A percentile compares a stretch with the other conserved stretches of the same genome.
Evolutionary conservation across 2,888 invertebrate genomes (phyloP).

Genomic region (Xylota segnis): DNA sequence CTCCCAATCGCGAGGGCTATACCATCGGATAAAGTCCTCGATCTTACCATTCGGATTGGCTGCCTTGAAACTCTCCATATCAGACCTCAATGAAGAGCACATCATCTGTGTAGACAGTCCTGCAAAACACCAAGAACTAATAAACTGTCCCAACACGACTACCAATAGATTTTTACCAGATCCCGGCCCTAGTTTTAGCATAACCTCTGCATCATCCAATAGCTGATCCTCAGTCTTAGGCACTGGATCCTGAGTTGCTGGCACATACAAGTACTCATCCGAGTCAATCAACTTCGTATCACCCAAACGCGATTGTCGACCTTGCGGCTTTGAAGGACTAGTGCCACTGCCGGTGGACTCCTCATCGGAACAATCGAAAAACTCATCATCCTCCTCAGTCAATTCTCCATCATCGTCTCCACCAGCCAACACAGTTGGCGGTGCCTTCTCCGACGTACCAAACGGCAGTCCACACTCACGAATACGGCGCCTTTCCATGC

Average conservation of each 20-base stretch:
- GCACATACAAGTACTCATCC: slow-evolving; percentile 91
- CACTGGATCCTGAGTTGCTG: slow-evolving; percentile 95
- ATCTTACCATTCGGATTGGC: slow-evolving; percentile 96
- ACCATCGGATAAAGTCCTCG: slow-evolving; percentile 99
- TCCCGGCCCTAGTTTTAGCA: slow-evolving; percentile 94
- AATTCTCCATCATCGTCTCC: slow-evolving; percentile 81
- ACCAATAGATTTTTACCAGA: slow-evolving; percentile 83
- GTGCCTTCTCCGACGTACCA: slow-evolving; percentile 28
- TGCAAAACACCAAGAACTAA: slow-evolving; percentile 85
- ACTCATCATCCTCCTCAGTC: slow-evolving; percentile 86
- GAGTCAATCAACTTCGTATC: slow-evolving; percentile 88
- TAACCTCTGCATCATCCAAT: slow-evolving; percentile 95
- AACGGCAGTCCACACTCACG: slow-evolving; percentile 85
- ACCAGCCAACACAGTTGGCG: slow-evolving; percentile 9
- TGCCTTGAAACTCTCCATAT: slow-evolving; percentile 99
- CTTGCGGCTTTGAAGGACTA: slow-evolving; percentile 88
- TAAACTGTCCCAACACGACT: too few species aligned
- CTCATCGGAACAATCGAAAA: slow-evolving; percentile 91
- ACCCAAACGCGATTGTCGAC: slow-evolving; percentile 89
- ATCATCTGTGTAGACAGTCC: slow-evolving; percentile 95
- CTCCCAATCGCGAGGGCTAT: slow-evolving; percentile 98
- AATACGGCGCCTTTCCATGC: slow-evolving; percentile 88
- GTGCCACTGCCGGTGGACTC: slow-evolving; percentile 81
- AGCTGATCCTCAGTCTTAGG: slow-evolving; percentile 99
- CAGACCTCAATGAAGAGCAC: slow-evolving; percentile 96